Conservation (phyloP, 2,888 invertebrate genomes). For the Agrotis exclamationis region DNA sequence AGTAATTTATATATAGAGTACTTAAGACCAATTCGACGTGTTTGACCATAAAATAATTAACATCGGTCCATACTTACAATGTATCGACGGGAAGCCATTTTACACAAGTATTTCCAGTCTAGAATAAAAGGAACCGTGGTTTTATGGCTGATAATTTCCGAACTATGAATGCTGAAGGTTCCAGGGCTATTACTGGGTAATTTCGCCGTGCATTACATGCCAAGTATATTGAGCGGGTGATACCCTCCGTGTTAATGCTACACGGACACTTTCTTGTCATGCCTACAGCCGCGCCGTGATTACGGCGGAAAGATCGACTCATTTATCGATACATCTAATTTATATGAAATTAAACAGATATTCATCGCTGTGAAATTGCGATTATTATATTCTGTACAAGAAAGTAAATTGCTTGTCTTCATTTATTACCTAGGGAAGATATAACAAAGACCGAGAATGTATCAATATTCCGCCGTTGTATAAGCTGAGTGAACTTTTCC, state of each 20-base stretch:
- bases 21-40: constrained; percentile 49
- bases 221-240: constrained; percentile 81
- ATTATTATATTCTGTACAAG: constrained; percentile 54
- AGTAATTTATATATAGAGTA: constrained; percentile 56
- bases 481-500: constrained; percentile 5
- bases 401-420: constrained; percentile 50
- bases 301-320: constrained; percentile 72
- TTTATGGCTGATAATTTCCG: constrained; percentile 90
- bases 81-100: constrained; percentile 75
- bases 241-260: constrained; percentile 83
- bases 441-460: constrained; percentile 52
- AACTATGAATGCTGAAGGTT: constrained; percentile 88
- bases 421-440: constrained; percentile 52
- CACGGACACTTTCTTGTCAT: constrained; percentile 86
- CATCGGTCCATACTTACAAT: constrained; percentile 69
- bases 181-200: constrained; percentile 87
- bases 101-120: constrained; percentile 81
- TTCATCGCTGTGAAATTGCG: constrained; percentile 60
- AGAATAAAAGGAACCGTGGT: constrained; percentile 84
- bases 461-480: constrained; percentile 32
- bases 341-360: constrained; percentile 66
- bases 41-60: constrained; percentile 75
- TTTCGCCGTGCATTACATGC: constrained; percentile 85
- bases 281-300: constrained; percentile 74
- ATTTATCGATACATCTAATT: constrained; percentile 69